Percentiles rank a stretch among this genome's conserved stretches.
These are phyloP conservation scores for Lacerta agilis DNA, from an alignment of 2,797 vertebrate species.

Conservation along the genomic window DNA sequence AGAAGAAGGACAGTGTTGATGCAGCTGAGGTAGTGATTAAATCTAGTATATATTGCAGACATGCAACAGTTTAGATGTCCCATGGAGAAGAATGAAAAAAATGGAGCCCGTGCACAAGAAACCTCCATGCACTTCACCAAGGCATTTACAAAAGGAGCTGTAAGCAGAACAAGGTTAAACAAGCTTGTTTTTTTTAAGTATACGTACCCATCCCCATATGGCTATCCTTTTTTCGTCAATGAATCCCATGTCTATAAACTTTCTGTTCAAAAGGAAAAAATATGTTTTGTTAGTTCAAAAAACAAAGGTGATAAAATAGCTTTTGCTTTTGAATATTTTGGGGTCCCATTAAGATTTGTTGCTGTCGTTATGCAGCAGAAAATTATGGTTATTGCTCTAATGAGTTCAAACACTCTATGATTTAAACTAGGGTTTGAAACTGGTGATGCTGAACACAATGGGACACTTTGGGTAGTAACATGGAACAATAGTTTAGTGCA, in stretches of 20 bases:
- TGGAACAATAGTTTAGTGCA: background rate
- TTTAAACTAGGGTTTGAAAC: background rate
- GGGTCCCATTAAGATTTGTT: background rate
- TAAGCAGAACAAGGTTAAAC: slow-evolving; percentile 13
- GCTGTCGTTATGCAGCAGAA: background rate
- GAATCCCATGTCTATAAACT: slow-evolving; percentile 86
- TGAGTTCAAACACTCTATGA: background rate
- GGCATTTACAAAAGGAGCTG: background rate
- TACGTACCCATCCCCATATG: slow-evolving; percentile 88
- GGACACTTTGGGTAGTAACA: background rate
- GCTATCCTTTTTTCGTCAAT: slow-evolving; percentile 84
- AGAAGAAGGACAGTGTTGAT: background rate
- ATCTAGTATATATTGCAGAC: background rate
- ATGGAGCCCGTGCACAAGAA: background rate
- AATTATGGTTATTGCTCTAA: background rate
- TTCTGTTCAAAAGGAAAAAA: slow-evolving; percentile 76
- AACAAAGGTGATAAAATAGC: background rate
- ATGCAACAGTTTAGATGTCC: background rate
- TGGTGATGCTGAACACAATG: background rate
- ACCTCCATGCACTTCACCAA: background rate
- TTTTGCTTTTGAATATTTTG: background rate
- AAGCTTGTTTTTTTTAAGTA: slow-evolving; percentile 27
- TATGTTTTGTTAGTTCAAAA: slow-evolving; percentile 28
- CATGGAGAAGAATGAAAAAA: background rate
- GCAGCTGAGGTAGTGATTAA: background rate